phyloP scores from a whole-genome alignment of 2,113 vertebrate genomes.

The Seriola rivoliana region DNA sequence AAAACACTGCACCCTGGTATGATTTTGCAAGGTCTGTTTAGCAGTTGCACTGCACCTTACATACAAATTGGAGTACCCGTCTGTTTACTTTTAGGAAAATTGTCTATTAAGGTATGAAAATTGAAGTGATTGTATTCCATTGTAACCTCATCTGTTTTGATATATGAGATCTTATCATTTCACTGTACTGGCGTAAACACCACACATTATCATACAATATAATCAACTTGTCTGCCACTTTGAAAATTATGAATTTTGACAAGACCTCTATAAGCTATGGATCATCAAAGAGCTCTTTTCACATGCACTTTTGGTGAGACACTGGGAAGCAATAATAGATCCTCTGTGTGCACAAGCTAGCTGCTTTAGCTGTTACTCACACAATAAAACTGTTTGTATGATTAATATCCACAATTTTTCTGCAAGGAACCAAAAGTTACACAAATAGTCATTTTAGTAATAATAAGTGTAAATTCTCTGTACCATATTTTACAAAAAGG shows the following conservation, averaged over 20 bases:
- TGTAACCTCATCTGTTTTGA: constrained; percentile 19
- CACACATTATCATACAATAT: constrained; percentile 42
- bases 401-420: constrained; percentile 37
- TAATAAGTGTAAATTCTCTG: constrained; percentile 36
- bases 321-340: constrained; percentile 17
- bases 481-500: constrained; percentile 52
- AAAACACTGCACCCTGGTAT: constrained; percentile 33
- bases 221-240: constrained; percentile 35
- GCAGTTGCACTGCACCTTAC: constrained; percentile 6
- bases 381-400: constrained; percentile 20
- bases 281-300: constrained; percentile 32
- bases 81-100: constrained; percentile 7
- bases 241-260: constrained; percentile 17
- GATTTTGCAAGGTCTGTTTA: constrained; percentile 2
- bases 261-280: constrained; percentile 20
- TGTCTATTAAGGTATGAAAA: not conserved
- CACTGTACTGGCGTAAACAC: constrained; percentile 29
- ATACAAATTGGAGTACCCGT: constrained; percentile 6
- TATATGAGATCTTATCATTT: constrained; percentile 16
- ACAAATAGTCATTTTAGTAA: constrained; percentile 42
- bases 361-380: constrained; percentile 17
- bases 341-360: constrained; percentile 20
- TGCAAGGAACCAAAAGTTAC: constrained; percentile 42
- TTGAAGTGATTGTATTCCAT: constrained; percentile 27
- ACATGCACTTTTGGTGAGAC: constrained; percentile 42